Evolutionary conservation across 1,140 invertebrate genomes (phyloP).

Genomic region (Hypothenemus hampei): DNA sequence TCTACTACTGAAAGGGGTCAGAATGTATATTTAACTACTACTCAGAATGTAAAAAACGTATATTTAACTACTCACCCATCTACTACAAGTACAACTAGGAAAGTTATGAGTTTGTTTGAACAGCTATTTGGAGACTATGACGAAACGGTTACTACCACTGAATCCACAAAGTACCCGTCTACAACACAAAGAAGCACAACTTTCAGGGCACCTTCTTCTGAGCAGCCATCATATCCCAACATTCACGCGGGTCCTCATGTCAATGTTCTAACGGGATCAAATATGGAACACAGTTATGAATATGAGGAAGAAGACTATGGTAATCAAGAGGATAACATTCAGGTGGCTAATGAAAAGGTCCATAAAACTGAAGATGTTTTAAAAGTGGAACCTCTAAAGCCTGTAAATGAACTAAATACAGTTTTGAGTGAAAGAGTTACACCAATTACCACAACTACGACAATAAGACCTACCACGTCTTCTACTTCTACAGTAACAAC

Average conservation of each 20-base stretch:
- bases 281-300: conserved; percentile 37
- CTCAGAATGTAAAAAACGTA: conserved; percentile 20
- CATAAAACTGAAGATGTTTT: conserved; percentile 14
- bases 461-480: conserved; percentile 13
- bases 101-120: conserved; percentile 40
- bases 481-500: conserved; percentile 24
- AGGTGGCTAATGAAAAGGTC: conserved; percentile 34
- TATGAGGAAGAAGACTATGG: conserved; percentile 35
- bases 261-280: conserved; percentile 31
- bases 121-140: conserved; percentile 44
- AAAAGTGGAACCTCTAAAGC: conserved; percentile 23
- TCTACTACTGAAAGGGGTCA: conserved; percentile 8
- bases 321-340: conserved; percentile 32
- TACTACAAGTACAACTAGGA: conserved; percentile 36
- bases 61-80: conserved; percentile 30
- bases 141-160: conserved; percentile 33
- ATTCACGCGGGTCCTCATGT: conserved; percentile 23
- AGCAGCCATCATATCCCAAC: conserved; percentile 22
- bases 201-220: neutral
- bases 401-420: conserved; percentile 16
- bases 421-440: conserved; percentile 17
- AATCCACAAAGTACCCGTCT: conserved; percentile 21
- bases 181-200: conserved; percentile 2
- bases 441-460: conserved; percentile 20
- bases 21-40: conserved; percentile 19